Conservation (phyloP, 2,797 vertebrate genomes). For the Uromys caudimaculatus region DNA sequence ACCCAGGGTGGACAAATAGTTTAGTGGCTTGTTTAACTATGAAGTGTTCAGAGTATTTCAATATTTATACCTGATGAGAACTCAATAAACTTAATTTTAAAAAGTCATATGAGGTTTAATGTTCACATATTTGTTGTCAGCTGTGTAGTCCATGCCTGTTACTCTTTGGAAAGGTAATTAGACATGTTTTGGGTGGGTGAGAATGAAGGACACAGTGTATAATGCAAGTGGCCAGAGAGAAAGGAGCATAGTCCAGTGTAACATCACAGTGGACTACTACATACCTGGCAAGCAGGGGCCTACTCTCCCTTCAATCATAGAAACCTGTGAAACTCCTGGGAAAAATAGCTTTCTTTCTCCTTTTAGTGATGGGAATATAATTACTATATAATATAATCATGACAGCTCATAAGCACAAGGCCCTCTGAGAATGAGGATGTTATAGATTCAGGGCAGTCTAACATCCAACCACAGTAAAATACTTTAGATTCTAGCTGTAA, state of each 20-base stretch:
- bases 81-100: not conserved
- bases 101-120: not conserved
- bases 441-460: not conserved
- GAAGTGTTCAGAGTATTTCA: not conserved
- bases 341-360: not conserved
- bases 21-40: not conserved
- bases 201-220: not conserved
- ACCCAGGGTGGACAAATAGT: not conserved
- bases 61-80: not conserved
- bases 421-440: not conserved
- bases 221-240: not conserved
- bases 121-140: not conserved
- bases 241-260: fast-evolving
- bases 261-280: not conserved
- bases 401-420: not conserved
- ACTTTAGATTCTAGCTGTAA: not conserved
- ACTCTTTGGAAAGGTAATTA: not conserved
- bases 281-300: not conserved
- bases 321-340: not conserved
- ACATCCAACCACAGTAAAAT: not conserved
- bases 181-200: not conserved
- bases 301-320: not conserved
- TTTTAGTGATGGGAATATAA: not conserved
- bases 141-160: not conserved
- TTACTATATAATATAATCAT: not conserved